Conservation (phyloP, 2,113 vertebrate genomes). For the Panthera leo region DNA sequence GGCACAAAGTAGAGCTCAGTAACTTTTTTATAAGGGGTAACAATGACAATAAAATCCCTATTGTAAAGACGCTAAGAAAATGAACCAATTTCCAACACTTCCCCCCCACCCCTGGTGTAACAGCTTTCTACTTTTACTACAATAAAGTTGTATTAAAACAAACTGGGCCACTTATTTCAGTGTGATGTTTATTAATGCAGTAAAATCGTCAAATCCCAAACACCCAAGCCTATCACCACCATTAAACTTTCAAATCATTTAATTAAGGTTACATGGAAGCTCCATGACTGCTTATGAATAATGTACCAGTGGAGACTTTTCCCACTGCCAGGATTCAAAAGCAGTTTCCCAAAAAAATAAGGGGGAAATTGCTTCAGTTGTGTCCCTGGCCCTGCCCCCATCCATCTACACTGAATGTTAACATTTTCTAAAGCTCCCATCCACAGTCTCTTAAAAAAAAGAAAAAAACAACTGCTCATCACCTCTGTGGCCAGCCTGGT, state of each 20-base stretch:
- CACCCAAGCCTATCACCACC: neutral
- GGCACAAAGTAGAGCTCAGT: neutral
- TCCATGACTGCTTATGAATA: slow-evolving; percentile 47
- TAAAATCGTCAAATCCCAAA: slow-evolving; percentile 21
- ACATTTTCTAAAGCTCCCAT: neutral
- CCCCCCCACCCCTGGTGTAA: no score
- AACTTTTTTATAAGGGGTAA: neutral
- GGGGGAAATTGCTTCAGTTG: neutral
- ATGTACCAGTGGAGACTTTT: slow-evolving; percentile 20
- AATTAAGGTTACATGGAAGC: slow-evolving; percentile 40
- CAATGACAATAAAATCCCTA: neutral
- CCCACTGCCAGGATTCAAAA: slow-evolving; percentile 37
- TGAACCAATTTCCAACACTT: neutral
- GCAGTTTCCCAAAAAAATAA: neutral
- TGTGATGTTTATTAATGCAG: slow-evolving; percentile 42
- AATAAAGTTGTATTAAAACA: neutral
- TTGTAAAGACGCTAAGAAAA: neutral
- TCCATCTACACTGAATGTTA: neutral
- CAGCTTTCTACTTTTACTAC: neutral
- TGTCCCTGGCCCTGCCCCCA: neutral
- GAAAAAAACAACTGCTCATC: neutral
- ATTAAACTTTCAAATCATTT: slow-evolving; percentile 62
- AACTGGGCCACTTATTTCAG: slow-evolving; percentile 49
- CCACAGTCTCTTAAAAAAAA: neutral
- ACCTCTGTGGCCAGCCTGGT: neutral